Evolutionary conservation across 2,113 vertebrate species (phyloP).

Genomic region (Solea solea): DNA sequence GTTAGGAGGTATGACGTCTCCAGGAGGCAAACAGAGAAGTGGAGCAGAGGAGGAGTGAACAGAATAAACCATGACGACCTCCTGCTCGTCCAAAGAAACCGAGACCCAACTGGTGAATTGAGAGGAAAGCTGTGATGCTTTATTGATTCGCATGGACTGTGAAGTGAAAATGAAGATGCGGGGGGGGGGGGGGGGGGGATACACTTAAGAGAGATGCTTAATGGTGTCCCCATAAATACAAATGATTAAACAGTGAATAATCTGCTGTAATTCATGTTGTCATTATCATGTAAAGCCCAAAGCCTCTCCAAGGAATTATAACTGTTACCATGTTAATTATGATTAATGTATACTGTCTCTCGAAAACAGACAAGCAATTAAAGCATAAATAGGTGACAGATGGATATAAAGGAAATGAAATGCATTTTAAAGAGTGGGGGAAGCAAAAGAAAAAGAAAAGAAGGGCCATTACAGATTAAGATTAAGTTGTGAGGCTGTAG

Average conservation of each 20-base stretch:
- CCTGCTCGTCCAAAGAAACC: constrained; percentile 22
- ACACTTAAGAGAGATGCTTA: constrained; percentile 6
- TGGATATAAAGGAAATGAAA: background rate
- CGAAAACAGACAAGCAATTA: background rate
- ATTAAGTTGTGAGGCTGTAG: no score
- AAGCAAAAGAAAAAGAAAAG: background rate
- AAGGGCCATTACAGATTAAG: no score
- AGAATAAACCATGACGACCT: constrained; percentile 24
- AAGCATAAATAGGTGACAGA: constrained; percentile 11
- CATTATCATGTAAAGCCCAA: constrained; percentile 26
- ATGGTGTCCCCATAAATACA: constrained; percentile 13
- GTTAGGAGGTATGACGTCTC: constrained; percentile 12
- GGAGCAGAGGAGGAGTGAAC: constrained; percentile 33
- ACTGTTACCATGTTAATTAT: constrained; percentile 24
- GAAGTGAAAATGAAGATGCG: constrained; percentile 6
- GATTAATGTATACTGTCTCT: constrained; percentile 17
- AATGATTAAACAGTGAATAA: background rate
- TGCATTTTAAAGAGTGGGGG: background rate
- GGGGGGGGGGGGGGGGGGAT: background rate
- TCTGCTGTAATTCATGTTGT: constrained; percentile 21
- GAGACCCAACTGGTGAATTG: constrained; percentile 27
- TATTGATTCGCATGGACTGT: constrained; percentile 44
- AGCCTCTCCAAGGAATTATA: constrained; percentile 15
- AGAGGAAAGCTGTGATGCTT: constrained; percentile 18
- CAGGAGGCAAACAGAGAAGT: constrained; percentile 21